Base-by-base conservation (phyloP, 2,888 invertebrate species). In the Tetragnatha montana region DNA sequence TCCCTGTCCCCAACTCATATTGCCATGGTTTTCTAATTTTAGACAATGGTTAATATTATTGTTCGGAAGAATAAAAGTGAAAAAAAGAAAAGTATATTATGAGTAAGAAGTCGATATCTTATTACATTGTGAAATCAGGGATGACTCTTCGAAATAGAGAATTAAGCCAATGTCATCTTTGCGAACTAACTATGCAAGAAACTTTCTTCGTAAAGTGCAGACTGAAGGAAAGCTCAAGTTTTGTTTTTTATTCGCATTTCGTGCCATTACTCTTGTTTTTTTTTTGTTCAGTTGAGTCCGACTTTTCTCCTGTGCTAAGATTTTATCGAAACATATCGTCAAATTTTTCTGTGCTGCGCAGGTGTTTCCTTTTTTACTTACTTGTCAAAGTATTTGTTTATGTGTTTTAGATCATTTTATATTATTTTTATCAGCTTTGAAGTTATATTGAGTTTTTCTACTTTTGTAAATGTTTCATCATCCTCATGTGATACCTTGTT, bases 231-330 rank as follows among this genome's bases (percentile, higher is more conserved):
- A 80, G 89, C 81, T 89, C 81, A 89, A 85, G 51, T 81, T 89
- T 84, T 88, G 84, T 84, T 88, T 35, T 35, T 35, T 35, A 35
- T 35, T 35, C 35, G 84, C 88, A 88, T 83, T 85, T 22, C 81
- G 89, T 89, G 89, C 89, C 89, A 89, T 89, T 68, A 71, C 85
- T 89, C 8, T 76, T 51, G 69, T 81, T 84, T 68, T 80, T 88
- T 51, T 47, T 50, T 80, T 83, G 60, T 21, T 81, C 79, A 79
- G 68, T 79, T 60, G 83, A 80, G 79, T 35, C 47, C 70, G 50
- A 60, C 68, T 79, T 47, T 83, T 68, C 70, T 71, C 19, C 19
- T 85, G 49, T 89, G 19, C 81, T 85, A 76, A 82, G 47, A 49
- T 17, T 51, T 81, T 76, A 50, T 89, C 81, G 71, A 81, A 81